Conservation (phyloP, 2,113 vertebrate genomes). For the Pterocles orientalis region DNA sequence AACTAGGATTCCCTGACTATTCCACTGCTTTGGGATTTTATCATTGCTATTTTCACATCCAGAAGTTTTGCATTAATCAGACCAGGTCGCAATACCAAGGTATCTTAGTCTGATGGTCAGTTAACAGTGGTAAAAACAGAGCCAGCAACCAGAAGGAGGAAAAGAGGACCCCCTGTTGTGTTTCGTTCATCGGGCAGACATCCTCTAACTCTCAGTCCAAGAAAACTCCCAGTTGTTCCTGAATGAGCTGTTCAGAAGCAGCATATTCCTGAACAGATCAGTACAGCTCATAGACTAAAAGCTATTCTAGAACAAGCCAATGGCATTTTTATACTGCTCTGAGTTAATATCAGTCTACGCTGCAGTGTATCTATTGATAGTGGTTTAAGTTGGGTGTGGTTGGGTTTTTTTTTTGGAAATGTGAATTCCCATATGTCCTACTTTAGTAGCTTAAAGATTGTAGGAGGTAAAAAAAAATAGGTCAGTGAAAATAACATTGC, state of each 20-base stretch:
- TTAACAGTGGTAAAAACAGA: neutral
- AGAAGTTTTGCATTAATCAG: neutral
- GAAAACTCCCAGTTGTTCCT: conserved; percentile 33
- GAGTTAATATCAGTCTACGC: neutral
- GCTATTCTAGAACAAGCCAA: neutral
- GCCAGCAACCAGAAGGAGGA: neutral
- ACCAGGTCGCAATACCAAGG: neutral
- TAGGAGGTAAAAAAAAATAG: conserved; percentile 79
- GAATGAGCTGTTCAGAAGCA: neutral
- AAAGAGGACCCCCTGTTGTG: neutral
- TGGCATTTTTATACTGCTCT: neutral
- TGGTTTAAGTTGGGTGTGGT: neutral
- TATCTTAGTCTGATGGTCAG: neutral
- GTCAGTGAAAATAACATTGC: conserved; percentile 82
- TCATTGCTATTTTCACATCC: neutral
- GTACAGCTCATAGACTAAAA: neutral
- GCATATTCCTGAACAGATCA: neutral
- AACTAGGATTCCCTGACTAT: neutral
- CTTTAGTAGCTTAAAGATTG: conserved; percentile 74
- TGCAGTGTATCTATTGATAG: conserved; percentile 21
- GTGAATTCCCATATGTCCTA: conserved; percentile 70
- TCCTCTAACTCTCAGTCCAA: neutral
- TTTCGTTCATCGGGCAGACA: neutral
- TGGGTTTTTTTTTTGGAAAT: conserved; percentile 10
- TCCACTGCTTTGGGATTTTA: neutral